phyloP scores from a whole-genome alignment of 2,797 vertebrate genomes.

The Spinibarbus caldwelli region DNA sequence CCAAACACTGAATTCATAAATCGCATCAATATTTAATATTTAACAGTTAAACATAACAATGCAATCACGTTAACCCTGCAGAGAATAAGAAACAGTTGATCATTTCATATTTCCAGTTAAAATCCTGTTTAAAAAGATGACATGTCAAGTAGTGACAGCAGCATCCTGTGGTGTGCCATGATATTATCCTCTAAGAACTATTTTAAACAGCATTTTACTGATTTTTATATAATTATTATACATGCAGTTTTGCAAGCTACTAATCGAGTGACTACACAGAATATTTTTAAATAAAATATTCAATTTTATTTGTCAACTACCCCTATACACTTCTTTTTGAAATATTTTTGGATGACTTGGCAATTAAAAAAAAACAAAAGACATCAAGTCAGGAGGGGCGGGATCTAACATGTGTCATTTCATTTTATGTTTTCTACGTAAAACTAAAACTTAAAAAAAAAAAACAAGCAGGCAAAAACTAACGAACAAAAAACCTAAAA shows the following conservation, averaged over 20 bases:
- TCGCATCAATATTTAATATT: constrained; percentile 15
- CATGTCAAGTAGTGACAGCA: background rate
- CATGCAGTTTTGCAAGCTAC: too few species aligned
- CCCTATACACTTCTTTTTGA: background rate
- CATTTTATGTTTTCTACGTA: background rate
- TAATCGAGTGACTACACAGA: too few species aligned
- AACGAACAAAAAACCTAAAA: background rate
- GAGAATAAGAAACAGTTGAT: background rate
- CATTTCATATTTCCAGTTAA: background rate
- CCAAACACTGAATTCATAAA: background rate
- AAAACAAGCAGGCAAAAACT: background rate
- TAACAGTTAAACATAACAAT: background rate
- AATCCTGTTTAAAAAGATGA: background rate
- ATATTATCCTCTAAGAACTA: background rate
- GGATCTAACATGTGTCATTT: background rate
- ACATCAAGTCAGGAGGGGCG: background rate
- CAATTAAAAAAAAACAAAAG: background rate
- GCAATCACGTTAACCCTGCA: background rate
- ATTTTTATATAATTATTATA: background rate
- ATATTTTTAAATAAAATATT: background rate
- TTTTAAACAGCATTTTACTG: background rate
- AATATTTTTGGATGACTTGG: background rate
- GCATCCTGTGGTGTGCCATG: background rate
- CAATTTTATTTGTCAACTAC: background rate
- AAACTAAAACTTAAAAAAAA: background rate